Conservation (phyloP, 2,888 invertebrate genomes). For the Nesidiocoris tenuis region DNA sequence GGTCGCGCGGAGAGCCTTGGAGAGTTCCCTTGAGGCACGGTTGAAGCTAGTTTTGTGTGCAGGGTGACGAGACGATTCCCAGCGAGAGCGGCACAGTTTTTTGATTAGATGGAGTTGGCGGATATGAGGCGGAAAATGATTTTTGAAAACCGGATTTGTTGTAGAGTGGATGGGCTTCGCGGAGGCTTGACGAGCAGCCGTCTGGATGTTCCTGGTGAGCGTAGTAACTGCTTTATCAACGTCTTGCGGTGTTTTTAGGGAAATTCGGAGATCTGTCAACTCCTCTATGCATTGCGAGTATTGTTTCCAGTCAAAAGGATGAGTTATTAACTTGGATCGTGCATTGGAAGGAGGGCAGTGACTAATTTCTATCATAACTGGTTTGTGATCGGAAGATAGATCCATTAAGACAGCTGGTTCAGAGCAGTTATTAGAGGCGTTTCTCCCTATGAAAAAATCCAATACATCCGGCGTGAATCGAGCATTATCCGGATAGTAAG, state of each 20-base stretch:
- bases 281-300: conserved; percentile 6
- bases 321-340: neutral
- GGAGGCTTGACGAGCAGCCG: neutral
- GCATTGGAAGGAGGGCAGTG: neutral
- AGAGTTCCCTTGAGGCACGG: neutral
- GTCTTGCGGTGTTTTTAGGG: conserved; percentile 11
- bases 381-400: conserved; percentile 27
- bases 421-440: neutral
- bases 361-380: conserved; percentile 22
- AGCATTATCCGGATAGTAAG: conserved; percentile 14
- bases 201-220: conserved; percentile 20
- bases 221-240: conserved; percentile 13
- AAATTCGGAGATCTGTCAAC: conserved; percentile 16
- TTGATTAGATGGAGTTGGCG: conserved; percentile 9
- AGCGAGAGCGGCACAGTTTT: conserved; percentile 1
- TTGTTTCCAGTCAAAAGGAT: conserved; percentile 15
- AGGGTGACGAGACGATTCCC: conserved; percentile 11
- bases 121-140: neutral
- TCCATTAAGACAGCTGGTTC: neutral
- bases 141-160: neutral
- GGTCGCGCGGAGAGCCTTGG: neutral
- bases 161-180: neutral
- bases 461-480: conserved; percentile 9
- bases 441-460: conserved; percentile 16
- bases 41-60: conserved; percentile 3